These are phyloP conservation scores for Cantharis flavilabris DNA, from an alignment of 2,888 invertebrate species.

Conservation along the genomic window DNA sequence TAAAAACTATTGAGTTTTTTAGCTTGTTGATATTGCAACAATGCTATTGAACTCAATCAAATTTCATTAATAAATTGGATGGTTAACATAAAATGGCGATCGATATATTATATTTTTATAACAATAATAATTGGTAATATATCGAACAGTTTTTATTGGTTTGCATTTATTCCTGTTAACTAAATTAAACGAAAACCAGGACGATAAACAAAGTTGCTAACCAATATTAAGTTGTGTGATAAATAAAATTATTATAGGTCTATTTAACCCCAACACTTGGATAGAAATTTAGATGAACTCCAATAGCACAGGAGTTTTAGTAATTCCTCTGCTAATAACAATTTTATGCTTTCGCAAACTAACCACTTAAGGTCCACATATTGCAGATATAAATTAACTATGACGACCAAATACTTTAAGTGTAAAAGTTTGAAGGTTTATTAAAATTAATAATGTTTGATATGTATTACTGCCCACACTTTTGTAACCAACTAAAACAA, in stretches of 20 bases:
- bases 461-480: not conserved
- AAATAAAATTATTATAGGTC: not conserved
- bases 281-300: not conserved
- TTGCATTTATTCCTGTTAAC: not conserved
- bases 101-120: no score
- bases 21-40: not conserved
- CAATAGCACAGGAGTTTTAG: not conserved
- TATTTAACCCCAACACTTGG: not conserved
- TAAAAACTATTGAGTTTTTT: no score
- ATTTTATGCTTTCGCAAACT: not conserved
- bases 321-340: not conserved
- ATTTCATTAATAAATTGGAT: not conserved
- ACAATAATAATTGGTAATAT: not conserved
- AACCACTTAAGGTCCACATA: not conserved
- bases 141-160: not conserved
- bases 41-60: not conserved
- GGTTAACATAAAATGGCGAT: not conserved
- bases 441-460: not conserved
- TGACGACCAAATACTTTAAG: not conserved
- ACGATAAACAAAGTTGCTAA: not conserved
- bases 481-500: not conserved
- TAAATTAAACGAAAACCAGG: not conserved
- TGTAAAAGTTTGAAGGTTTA: not conserved
- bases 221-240: not conserved
- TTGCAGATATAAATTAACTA: not conserved